Base-by-base conservation (phyloP, 2,113 vertebrate species). In the Menura novaehollandiae region DNA sequence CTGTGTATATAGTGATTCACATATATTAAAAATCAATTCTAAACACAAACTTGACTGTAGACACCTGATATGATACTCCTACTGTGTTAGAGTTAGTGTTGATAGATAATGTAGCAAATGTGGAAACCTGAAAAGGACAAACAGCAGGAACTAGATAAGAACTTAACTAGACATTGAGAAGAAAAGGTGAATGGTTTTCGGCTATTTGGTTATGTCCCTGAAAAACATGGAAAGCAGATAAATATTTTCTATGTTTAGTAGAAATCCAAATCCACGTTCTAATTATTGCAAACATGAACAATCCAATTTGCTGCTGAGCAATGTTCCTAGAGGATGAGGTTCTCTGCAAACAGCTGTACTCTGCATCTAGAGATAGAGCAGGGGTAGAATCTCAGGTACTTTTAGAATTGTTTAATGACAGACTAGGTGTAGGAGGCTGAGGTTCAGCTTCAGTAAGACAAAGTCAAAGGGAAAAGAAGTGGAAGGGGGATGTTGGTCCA, bases 31-130 rank as follows among this genome's bases (percentile, higher is more conserved):
- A 73, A 58, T 43, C 1, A 64, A 11, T 77, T 88, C 8, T 73
- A 56, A 73, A 24, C 6, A 69, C 15, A 73, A 44, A 68, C 11
- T 58, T 0, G 0, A 23, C 33, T 67, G 19, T 53, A 68, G 49
- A 58, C 3, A 47, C 3, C 7, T 53, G 53, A 46, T 41, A 17
- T 24, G 9, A 15, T 35, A 59, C 13, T 91, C 15, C 30, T n/a
- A 14, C 7, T 32, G 9, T 11, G 4, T 33, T 76, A 37, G 33
- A 58, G 19, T 46, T n/a, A 47, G 4, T 10, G 6, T 52, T 60
- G 15, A 35, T 11, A 79, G 22, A 32, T 27, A 64, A 30, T 9
- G 15, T 21, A 73, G 22, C 6, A 90, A 60, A 73, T 4, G 5
- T 20, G 22, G 28, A 88, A 81, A 79, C 10, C 35, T 41, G 14